Base-by-base conservation (phyloP, 2,888 invertebrate genomes). In the Apoda limacodes region DNA sequence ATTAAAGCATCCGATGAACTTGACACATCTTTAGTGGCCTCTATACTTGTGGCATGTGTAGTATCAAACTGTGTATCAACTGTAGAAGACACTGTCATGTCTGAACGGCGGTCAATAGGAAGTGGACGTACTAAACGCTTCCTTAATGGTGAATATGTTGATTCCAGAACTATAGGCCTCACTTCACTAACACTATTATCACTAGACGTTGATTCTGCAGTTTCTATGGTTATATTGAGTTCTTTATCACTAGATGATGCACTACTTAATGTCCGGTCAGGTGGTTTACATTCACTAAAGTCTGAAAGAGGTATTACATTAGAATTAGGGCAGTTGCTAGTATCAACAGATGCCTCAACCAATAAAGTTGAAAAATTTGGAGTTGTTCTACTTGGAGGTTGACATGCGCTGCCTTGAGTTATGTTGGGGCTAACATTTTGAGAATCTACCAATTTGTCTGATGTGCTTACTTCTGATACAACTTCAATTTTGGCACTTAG, bases 131-230 rank as follows among this genome's bases (percentile, higher is more conserved):
- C 61, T n/a, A 80, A 61, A 19, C 68, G 55, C 33, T 74, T 55
- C 38, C 64, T 54, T 22, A 76, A 49, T 17, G 78, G 78, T 12
- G 74, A 71, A 42, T 62, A 56, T 17, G 63, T 60, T 30, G 58
- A 45, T 40, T 70, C 71, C 22, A 46, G 40, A 22, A 45, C 43
- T 35, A 47, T 41, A 32, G 46, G 39, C 46, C 55, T 64, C 34
- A 52, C 59, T 50, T 66, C 70, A 67, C 70, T 66, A 48, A 66
- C 59, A 69, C 64, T 68, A 64, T 53, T 67, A 54, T 76, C 78
- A 75, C 68, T 72, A 42, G 76, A 78, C 19, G 80, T 76, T 40
- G 78, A 74, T 57, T 80, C 75, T 31, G 69, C 78, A 67, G 65
- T 72, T 63, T 72, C 78, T 44, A 75, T 64, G 52, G 60, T 67